Base-by-base conservation (phyloP, 2,888 invertebrate species). In the Nymphalis polychloros region DNA sequence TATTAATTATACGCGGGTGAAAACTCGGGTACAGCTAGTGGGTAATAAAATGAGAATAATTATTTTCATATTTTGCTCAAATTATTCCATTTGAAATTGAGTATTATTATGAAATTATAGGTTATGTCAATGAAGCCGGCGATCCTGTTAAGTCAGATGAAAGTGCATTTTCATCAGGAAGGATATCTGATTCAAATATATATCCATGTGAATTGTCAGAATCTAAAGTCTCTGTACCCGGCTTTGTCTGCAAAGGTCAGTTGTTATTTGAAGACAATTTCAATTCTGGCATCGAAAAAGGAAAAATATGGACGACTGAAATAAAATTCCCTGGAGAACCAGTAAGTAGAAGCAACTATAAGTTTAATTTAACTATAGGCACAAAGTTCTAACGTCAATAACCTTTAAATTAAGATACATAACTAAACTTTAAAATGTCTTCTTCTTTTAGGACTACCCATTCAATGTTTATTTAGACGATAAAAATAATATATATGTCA, bases 381-480 rank as follows among this genome's bases (percentile, higher is more conserved):
- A 41, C 35, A 0, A 41, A 41, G 6, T 31, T 31, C 6, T 31
- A 31, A 31, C 27, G 6, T 6, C 5, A 31, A 31, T 6, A 31
- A 31, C 27, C 5, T 31, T 31, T 41, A 13, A 13, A 41, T 41
- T 41, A 13, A 4, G 41, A 0, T 41, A 13, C 13, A 4, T 13
- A 13, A 41, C 10, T 13, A 13, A 41, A 41, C 10, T 41, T 13
- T 4, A 13, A 41, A 3, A 41, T 41, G 13, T 13, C 3, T 41
- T 41, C 13, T 41, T 55, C 8, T 79, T 79, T 1, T 78, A 96
- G 95, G 95, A 95, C 81, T 95, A 93, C 78, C 95, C 96, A 60
- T 96, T 96, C 86, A 95, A 95, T 71, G 88, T 95, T 27, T 96
- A 95, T 76, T 84, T 93, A 59, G 92, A 95, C 78, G 93, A 93